Base-by-base conservation (phyloP, 2,113 vertebrate genomes). In the Gobiocypris rarus region DNA sequence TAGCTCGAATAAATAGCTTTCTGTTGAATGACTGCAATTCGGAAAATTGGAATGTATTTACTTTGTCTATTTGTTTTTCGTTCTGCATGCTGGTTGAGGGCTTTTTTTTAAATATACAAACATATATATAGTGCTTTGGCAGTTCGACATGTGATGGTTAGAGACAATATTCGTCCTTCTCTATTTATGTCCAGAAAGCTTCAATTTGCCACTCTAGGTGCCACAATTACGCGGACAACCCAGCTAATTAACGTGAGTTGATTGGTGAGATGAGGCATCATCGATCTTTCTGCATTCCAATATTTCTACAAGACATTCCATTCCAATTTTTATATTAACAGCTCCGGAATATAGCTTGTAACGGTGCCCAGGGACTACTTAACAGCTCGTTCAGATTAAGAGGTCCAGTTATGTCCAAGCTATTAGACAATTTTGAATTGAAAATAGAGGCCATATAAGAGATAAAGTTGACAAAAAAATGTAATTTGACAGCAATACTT, bases 281-380 rank as follows among this genome's bases (percentile, higher is more conserved):
- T 99, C 94, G 97, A 98, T 98, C 95, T 96, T 95, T 86, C 92
- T 94, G 93, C 94, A 95, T 96, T 96, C 94, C 95, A 96, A 96
- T 97, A 96, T 96, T 92, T 93, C 87, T 94, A 87, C 92, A 93
- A 88, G 96, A 97, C 95, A 97, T 94, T 94, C 96, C 94, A 98
- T 97, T 97, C 95, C 94, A 93, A 92, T 95, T 95, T 96, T 93
- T 95, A 95, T 96, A 96, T 98, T 98, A 97, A 92, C 91, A 93
- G 71, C 94, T 71, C 85, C 71, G 78, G 82, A 96, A 96, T 96
- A 96, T 96, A 94, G 94, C 92, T 91, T 93, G 93, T 93, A 94
- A 93, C 82, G 91, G 92, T 93, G 91, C 94, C 93, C 85, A 71
- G 93, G 96, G 94, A 95, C 96, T 94, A 96, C 96, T 97, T 96